Percentiles rank a stretch among this genome's conserved stretches.
Conservation (phyloP, 2,113 vertebrate species). For the Rousettus leschenaultii region DNA sequence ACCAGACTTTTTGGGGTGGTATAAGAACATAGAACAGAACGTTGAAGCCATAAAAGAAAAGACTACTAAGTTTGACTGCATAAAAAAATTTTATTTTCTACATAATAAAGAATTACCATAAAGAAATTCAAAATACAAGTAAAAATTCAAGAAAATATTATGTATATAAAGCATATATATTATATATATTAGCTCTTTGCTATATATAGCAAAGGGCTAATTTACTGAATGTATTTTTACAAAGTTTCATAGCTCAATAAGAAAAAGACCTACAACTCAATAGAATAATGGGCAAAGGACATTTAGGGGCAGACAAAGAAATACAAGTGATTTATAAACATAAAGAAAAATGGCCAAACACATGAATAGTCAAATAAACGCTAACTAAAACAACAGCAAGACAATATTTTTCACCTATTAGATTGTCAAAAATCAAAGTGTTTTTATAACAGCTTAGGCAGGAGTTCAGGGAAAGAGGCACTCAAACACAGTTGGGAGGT, state of each 20-base stretch:
- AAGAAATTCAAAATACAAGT: constrained; percentile 6
- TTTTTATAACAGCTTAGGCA: background rate
- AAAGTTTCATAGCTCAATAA: background rate
- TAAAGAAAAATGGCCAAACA: background rate
- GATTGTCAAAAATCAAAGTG: background rate
- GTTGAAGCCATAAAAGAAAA: background rate
- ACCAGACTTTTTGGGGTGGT: background rate
- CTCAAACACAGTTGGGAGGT: background rate
- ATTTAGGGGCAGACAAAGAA: background rate
- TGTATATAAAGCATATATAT: too few relatives aligned
- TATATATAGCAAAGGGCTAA: background rate
- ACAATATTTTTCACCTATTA: constrained; percentile 33
- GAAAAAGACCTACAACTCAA: background rate
- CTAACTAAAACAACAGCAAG: background rate
- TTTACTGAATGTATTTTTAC: background rate
- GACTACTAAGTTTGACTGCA: background rate
- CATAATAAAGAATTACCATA: background rate
- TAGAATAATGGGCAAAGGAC: background rate
- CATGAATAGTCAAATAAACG: constrained; percentile 17
- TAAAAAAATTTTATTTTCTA: background rate
- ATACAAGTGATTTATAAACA: background rate
- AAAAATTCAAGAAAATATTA: background rate
- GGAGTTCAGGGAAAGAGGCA: background rate
- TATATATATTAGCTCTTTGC: too few relatives aligned
- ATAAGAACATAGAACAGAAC: background rate